Evolutionary conservation across 2,888 invertebrate genomes (phyloP), one percentile per base, ranked within the genome.

Genomic region (Andrena hattorfiana): DNA sequence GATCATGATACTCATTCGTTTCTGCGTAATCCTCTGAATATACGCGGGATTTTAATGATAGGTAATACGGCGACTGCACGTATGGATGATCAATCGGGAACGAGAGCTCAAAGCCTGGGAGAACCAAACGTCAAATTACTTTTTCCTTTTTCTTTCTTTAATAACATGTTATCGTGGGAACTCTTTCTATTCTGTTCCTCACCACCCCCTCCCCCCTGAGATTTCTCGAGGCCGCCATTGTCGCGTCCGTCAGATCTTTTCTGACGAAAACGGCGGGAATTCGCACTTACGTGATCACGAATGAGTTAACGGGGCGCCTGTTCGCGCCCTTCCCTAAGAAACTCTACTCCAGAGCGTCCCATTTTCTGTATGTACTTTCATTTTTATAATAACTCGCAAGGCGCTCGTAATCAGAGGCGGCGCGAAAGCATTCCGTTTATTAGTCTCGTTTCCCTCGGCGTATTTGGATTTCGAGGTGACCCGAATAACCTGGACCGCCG

Each of bases 381-480:
- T 81, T 78, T 81, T 78, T 81, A 78, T 81, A 74, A 81, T 73
- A 74, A 79, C 66, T 49, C 69, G 69, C 30, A 60, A 74, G 42
- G 73, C 79, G 48, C 79, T 23, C 64, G 66, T 74, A 79, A 69
- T 77, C 81, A 69, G 35, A 73, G 54, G 54, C 42, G 69, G 68
- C 64, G 77, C 30, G 72, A 81, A 71, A 73, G 72, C 81, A 81
- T 73, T 73, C 66, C 66, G 69, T 68, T 81, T 77, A 83, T 83
- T 81, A 81, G 77, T 76, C 81, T 48, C 73, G 59, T 76, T 69
- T 60, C 54, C 26, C 26, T 13, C 48, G 81, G 66, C 76, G 66
- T 83, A 83, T 83, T 72, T 70, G 83, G 83, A 83, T 81, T 83
- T 83, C 73, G 69, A 70, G 83, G 83, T 83, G 81, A 83, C 83